Conservation (phyloP, 1,140 invertebrate genomes). For the Philopotamus ludificatus region DNA sequence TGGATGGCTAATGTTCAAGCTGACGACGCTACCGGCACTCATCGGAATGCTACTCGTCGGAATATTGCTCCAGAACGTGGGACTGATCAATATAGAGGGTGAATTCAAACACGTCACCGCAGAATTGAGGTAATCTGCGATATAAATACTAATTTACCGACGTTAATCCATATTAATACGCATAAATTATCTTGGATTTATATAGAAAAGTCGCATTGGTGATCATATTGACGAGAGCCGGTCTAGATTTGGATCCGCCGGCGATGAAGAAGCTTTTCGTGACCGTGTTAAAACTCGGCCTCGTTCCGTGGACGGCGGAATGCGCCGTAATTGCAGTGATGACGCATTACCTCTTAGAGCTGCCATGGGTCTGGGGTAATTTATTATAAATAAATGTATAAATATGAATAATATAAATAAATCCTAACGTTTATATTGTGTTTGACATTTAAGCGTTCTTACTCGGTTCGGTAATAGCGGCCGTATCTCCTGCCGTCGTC, state of each 20-base stretch:
- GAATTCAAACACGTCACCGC: constrained; percentile 64
- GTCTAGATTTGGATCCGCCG: constrained; percentile 84
- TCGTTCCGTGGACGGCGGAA: constrained; percentile 85
- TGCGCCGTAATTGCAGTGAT: constrained; percentile 66
- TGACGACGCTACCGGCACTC: constrained; percentile 79
- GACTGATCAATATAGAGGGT: constrained; percentile 67
- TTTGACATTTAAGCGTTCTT: constrained; percentile 60
- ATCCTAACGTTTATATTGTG: background rate
- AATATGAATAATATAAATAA: background rate
- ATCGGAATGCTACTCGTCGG: constrained; percentile 86
- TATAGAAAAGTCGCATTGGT: constrained; percentile 82
- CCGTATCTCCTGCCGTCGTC: constrained; percentile 94
- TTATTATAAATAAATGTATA: background rate
- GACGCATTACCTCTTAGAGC: constrained; percentile 71
- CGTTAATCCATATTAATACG: background rate
- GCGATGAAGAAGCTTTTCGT: constrained; percentile 77
- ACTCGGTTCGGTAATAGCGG: constrained; percentile 83
- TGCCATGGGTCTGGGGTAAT: constrained; percentile 85
- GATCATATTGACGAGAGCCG: constrained; percentile 89
- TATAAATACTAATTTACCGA: background rate
- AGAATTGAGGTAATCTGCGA: constrained; percentile 58
- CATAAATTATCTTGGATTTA: constrained; percentile 6
- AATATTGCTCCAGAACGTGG: constrained; percentile 75
- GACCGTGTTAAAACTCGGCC: constrained; percentile 78
- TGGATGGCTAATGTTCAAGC: constrained; percentile 70